Evolutionary conservation across 2,888 invertebrate species (phyloP).

Genomic region (Operophtera brumata): DNA sequence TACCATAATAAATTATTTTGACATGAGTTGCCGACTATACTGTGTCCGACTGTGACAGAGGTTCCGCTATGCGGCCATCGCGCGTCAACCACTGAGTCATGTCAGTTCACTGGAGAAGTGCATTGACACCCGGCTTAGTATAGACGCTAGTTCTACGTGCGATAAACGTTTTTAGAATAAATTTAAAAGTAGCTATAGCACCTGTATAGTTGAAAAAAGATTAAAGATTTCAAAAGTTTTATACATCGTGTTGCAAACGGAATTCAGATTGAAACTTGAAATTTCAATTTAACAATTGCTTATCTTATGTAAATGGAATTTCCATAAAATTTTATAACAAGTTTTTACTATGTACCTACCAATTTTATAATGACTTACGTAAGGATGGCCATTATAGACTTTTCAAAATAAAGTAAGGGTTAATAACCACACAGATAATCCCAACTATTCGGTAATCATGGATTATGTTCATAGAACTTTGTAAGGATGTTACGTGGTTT

Average conservation of each 20-base stretch:
- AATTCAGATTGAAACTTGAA: background rate
- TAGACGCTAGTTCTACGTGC: conserved; percentile 30
- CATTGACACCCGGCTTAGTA: conserved; percentile 51
- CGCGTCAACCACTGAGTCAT: conserved; percentile 49
- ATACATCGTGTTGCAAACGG: background rate
- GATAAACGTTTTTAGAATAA: background rate
- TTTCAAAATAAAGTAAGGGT: no score
- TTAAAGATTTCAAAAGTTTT: background rate
- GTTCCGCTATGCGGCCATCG: conserved; percentile 41
- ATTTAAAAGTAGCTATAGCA: no score
- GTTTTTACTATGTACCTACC: no score
- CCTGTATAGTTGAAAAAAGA: no score
- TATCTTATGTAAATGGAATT: background rate
- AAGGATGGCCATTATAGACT: no score
- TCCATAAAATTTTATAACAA: no score
- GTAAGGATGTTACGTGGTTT: conserved; percentile 45
- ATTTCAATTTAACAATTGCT: background rate
- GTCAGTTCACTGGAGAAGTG: conserved; percentile 47
- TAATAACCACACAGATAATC: background rate
- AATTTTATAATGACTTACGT: no score
- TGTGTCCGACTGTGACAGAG: conserved; percentile 37
- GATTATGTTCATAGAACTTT: conserved; percentile 23
- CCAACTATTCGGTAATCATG: background rate
- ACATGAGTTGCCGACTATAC: conserved; percentile 25
- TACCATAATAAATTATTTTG: conserved; percentile 37